Conservation (phyloP, 2,888 invertebrate species). For the Drosophila ezoana region DNA sequence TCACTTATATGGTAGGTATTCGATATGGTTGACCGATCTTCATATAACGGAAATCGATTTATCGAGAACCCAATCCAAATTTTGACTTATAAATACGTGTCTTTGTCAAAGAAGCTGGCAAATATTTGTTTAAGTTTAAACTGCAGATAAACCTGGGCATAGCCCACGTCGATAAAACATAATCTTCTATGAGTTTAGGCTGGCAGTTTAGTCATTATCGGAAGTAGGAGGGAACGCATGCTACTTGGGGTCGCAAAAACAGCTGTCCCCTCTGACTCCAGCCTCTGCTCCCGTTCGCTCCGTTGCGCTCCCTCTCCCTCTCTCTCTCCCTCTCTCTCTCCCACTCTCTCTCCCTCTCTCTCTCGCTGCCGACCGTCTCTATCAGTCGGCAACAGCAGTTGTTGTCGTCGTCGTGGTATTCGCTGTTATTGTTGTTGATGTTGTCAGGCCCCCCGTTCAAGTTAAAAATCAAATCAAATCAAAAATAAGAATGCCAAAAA, state of each 20-base stretch:
- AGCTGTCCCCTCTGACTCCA: neutral
- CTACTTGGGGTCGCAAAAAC: slow-evolving; percentile 2
- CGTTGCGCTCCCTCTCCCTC: no score
- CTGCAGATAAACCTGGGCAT: neutral
- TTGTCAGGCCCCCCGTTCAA: slow-evolving; percentile 27
- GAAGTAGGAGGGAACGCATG: neutral
- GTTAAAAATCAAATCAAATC: slow-evolving; percentile 27
- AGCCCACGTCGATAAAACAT: neutral
- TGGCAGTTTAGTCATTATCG: neutral
- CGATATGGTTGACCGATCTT: no score
- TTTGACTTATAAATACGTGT: neutral
- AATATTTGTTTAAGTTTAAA: slow-evolving; percentile 7
- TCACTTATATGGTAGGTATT: no score
- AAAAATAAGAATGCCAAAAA: slow-evolving; percentile 23
- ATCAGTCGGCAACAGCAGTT: slow-evolving; percentile 32
- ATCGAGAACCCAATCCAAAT: neutral
- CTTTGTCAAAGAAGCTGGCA: neutral
- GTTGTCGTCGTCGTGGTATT: neutral
- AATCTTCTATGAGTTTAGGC: neutral
- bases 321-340: no score
- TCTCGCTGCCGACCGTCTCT: neutral
- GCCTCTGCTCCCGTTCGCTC: neutral
- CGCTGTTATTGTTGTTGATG: neutral
- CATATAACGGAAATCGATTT: neutral
- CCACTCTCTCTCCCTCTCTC: no score